A percentile compares a stretch with the other conserved stretches of the same genome.
Evolutionary conservation across 2,113 vertebrate genomes (phyloP).

Genomic region (Mirounga angustirostris): DNA sequence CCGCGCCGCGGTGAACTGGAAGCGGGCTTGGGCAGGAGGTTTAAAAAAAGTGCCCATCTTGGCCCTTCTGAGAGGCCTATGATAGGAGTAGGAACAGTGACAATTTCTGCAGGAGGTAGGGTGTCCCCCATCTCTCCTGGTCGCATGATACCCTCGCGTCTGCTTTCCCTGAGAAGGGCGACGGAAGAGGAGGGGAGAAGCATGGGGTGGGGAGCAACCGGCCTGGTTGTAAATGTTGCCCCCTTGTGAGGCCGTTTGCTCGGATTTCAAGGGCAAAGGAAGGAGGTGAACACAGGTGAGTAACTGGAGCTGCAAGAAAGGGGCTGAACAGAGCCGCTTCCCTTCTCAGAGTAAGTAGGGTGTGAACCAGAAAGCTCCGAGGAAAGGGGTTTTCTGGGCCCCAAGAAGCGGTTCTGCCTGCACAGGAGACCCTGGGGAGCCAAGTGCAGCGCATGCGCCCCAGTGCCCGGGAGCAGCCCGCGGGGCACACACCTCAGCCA

Average conservation of each 20-base stretch:
- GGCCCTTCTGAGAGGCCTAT: no score
- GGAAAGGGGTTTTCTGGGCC: background rate
- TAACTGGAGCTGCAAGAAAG: background rate
- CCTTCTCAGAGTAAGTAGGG: background rate
- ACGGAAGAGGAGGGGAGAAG: fast-evolving
- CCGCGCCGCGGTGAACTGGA: fast-evolving
- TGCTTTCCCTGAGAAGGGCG: background rate
- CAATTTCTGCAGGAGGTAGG: background rate
- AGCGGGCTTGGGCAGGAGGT: background rate
- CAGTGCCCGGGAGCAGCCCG: fast-evolving
- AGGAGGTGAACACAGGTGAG: fast-evolving
- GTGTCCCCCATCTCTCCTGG: fast-evolving
- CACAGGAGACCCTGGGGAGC: no score
- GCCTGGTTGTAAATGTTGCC: background rate
- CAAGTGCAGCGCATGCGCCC: fast-evolving
- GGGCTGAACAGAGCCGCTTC: background rate
- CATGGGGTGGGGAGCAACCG: background rate
- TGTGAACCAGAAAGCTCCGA: background rate
- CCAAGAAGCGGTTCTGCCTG: background rate
- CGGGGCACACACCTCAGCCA: background rate
- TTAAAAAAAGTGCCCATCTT: background rate
- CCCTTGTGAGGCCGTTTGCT: background rate
- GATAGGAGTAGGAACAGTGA: background rate
- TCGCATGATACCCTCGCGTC: fast-evolving
- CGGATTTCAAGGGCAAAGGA: background rate